Base-by-base conservation (phyloP, 2,113 vertebrate species). In the Circaetus cinerascens region DNA sequence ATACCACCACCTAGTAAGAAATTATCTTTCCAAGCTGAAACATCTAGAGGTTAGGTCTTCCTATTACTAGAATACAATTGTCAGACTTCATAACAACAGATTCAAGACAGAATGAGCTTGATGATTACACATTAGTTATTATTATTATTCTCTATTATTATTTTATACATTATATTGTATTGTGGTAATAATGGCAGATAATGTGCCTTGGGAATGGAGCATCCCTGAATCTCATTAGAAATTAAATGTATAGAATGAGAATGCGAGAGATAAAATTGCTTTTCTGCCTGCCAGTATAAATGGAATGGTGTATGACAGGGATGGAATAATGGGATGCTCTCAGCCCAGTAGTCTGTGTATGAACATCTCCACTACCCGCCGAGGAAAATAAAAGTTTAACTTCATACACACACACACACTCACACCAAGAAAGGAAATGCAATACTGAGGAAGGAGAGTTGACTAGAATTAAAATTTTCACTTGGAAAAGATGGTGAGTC, bases 221-320 rank as follows among this genome's bases (percentile, higher is more conserved):
- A 80, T 75, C 22, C 60, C 56, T 86, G 95, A 94, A 96, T 88
- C 46, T 97, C 89, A 96, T 95, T 94, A 97, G 88, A 95, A 96
- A 92, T 92, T 87, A 95, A 97, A 93, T 95, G 82, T 56, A 95
- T 85, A 89, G 94, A 93, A 93, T 46, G 25, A 78, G 73, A 96
- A 48, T 71, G 32, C 40, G 46, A 87, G 71, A 88, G 29, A 71
- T 20, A 88, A 96, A 97, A 97, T 95, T 96, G 66, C 45, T 94
- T 97, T 94, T 91, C 76, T 95, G 81, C 26, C 72, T 92, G 85
- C 50, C 40, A 87, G 53, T 87, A 41, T 90, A 87, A 96, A 95
- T 80, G 62, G 73, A 93, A 94, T 53, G 29, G 74, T 71, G 50
- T 90, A 67, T 86, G 93, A 87, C 76, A 95, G 59, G 78, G 16